These are phyloP conservation scores for Elephantulus edwardii DNA, from an alignment of 2,113 vertebrate genomes.

Conservation along the genomic window DNA sequence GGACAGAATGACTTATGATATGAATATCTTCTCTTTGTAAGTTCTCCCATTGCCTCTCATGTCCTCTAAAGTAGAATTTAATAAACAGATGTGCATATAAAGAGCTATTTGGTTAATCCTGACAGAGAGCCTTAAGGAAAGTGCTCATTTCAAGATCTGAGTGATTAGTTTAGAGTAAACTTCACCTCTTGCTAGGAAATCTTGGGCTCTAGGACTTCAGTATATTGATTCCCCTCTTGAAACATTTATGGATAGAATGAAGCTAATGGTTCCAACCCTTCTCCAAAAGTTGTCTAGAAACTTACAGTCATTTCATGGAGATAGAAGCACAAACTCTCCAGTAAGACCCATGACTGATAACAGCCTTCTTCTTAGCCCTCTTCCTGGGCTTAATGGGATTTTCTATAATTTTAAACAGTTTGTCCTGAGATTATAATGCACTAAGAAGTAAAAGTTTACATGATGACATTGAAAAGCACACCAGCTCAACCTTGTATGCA, in stretches of 20 bases:
- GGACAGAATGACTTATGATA: slow-evolving; percentile 53
- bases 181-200: background rate
- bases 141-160: background rate
- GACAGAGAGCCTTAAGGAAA: background rate
- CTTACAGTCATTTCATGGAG: background rate
- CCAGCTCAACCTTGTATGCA: slow-evolving; percentile 30
- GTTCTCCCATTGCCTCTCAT: slow-evolving; percentile 50
- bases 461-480: slow-evolving; percentile 47
- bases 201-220: background rate
- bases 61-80: slow-evolving; percentile 50
- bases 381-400: background rate
- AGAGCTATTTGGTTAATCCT: slow-evolving; percentile 36
- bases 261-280: background rate
- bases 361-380: background rate
- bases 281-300: background rate
- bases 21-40: slow-evolving; percentile 50
- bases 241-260: background rate
- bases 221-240: background rate
- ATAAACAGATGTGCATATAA: slow-evolving; percentile 45
- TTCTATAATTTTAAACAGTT: slow-evolving; percentile 48
- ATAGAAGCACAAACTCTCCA: background rate
- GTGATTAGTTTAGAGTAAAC: background rate
- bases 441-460: slow-evolving; percentile 59
- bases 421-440: slow-evolving; percentile 36
- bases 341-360: background rate